These are phyloP conservation scores for Dicyrtoma fusca DNA, from an alignment of 2,888 invertebrate species.

Conservation along the genomic window DNA sequence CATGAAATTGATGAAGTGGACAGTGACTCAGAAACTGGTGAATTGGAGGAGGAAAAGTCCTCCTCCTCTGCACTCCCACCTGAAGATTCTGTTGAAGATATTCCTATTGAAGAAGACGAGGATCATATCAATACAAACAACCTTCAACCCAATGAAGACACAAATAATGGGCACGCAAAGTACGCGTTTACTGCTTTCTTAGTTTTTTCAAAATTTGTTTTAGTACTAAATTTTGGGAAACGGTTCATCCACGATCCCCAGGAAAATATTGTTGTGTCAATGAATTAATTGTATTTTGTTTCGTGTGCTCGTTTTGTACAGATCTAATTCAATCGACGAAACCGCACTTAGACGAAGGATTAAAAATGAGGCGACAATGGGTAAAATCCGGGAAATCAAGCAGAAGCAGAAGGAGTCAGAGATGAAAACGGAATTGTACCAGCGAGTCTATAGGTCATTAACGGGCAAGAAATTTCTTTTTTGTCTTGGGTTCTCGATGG, in stretches of 20 bases:
- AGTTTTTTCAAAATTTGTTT: too few species aligned
- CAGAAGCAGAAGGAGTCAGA: constrained; percentile 54
- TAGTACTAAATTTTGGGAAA: too few species aligned
- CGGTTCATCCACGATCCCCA: too few species aligned
- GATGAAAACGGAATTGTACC: constrained; percentile 49
- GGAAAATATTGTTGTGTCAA: constrained; percentile 20
- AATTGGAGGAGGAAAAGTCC: constrained; percentile 25
- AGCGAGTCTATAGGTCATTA: constrained; percentile 55
- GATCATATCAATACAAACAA: too few species aligned
- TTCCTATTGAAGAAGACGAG: too few species aligned
- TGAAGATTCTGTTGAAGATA: constrained; percentile 12
- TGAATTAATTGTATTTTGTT: constrained; percentile 21
- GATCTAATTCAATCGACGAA: constrained; percentile 54
- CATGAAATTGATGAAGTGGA: constrained; percentile 8
- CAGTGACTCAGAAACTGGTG: constrained; percentile 36
- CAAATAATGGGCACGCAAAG: constrained; percentile 33
- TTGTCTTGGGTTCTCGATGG: constrained; percentile 47
- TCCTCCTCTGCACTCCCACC: neutral
- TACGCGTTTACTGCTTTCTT: constrained; percentile 20
- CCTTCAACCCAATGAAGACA: too few species aligned
- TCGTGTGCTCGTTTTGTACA: too few species aligned
- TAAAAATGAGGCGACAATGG: constrained; percentile 52
- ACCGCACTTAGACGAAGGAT: constrained; percentile 45
- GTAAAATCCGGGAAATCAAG: constrained; percentile 56
- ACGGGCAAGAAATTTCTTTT: constrained; percentile 54